Conservation (phyloP, 2,888 invertebrate genomes). For the Pristionchus maxplancki region DNA sequence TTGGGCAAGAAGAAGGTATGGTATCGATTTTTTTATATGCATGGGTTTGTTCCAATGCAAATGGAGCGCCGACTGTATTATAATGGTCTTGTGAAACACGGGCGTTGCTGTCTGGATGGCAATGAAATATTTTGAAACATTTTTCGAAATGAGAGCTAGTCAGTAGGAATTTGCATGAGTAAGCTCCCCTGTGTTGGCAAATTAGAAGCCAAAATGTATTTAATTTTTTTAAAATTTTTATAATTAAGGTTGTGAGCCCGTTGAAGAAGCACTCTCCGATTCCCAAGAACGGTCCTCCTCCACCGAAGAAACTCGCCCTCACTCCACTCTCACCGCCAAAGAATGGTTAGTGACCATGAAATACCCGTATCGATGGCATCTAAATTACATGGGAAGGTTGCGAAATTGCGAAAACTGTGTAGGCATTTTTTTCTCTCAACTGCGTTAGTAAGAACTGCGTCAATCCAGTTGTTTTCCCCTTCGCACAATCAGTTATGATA, state of each 20-base stretch:
- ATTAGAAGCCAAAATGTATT: too few species aligned
- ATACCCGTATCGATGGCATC: too few species aligned
- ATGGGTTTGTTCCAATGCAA: too few species aligned
- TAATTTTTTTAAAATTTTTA: too few species aligned
- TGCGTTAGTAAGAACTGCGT: not conserved
- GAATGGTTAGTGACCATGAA: not conserved
- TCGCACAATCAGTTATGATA: not conserved
- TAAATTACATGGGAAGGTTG: too few species aligned
- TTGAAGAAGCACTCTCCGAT: conserved; percentile 12
- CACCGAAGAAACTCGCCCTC: conserved; percentile 27
- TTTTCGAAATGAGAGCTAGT: not conserved
- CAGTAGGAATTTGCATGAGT: too few species aligned
- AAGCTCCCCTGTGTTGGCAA: too few species aligned
- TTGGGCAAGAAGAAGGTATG: not conserved
- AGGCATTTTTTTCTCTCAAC: too few species aligned
- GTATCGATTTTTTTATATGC: too few species aligned
- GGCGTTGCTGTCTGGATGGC: not conserved
- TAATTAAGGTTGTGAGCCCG: conserved; percentile 5
- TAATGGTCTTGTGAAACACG: not conserved
- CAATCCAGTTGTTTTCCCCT: not conserved
- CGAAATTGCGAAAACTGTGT: too few species aligned
- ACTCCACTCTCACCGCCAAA: conserved; percentile 6
- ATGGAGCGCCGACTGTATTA: too few species aligned
- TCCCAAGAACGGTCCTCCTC: not conserved
- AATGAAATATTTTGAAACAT: not conserved